Conservation (phyloP, 2,888 invertebrate species). For the Vannuccia rotundouncinata region DNA sequence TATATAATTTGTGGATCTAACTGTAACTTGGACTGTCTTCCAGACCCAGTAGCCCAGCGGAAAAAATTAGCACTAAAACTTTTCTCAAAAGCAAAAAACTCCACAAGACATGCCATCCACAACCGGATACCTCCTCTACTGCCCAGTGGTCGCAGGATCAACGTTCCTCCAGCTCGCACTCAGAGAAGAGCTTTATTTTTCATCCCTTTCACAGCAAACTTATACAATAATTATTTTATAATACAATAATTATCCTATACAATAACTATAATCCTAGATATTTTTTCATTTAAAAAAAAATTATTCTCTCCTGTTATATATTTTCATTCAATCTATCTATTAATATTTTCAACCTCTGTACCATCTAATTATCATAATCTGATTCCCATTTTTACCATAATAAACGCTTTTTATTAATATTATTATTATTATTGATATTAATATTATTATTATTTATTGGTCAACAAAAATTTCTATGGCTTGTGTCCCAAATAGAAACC, state of each 20-base stretch:
- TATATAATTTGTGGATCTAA: not conserved
- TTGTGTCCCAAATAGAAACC: no score
- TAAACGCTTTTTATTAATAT: constrained; percentile 15
- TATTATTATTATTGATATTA: not conserved
- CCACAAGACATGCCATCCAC: not conserved
- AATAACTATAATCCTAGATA: not conserved
- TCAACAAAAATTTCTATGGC: no score
- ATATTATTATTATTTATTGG: not conserved
- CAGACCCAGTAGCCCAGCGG: constrained; percentile 1
- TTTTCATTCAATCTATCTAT: not conserved
- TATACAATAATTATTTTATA: not conserved
- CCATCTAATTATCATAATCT: not conserved
- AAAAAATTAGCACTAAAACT: not conserved
- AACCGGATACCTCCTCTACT: constrained; percentile 20
- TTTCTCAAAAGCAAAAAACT: constrained; percentile 6
- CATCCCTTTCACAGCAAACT: not conserved
- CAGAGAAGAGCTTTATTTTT: constrained; percentile 7
- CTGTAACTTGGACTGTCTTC: constrained; percentile 5
- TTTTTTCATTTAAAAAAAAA: not conserved
- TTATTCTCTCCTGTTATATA: not conserved
- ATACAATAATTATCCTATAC: not conserved
- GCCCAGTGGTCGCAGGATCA: constrained; percentile 19
- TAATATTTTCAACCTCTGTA: not conserved
- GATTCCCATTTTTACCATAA: constrained; percentile 3
- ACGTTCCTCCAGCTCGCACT: constrained; percentile 4